Base-by-base conservation (phyloP, 2,888 invertebrate genomes). In the Scrobipalpa atriplicella region DNA sequence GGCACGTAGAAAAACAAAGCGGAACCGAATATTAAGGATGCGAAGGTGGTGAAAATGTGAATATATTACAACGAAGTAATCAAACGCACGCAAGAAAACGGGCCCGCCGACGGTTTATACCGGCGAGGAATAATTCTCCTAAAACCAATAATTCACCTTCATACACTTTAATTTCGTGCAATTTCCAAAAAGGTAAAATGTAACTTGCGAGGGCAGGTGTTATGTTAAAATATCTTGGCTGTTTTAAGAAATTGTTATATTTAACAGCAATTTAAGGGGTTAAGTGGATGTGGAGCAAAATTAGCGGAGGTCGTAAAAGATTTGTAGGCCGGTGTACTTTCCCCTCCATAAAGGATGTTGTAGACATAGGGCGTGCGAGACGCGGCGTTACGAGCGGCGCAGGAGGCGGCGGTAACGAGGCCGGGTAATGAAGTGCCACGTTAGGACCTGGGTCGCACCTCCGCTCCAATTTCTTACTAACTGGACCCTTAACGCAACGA, bases 41-140 rank as follows among this genome's bases (percentile, higher is more conserved):
- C 84, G 81, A 86, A 90, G 86, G 89, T 89, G 90, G 88, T 88
- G 89, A 89, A 90, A 91, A 91, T 89, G 84, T 87, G 87, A 91
- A 91, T 92, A 90, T 87, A 92, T 92, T 90, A 90, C 84, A 83
- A 78, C 80, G 71, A 78, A 75, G 82, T 88, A 91, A 90, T 91
- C 89, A 90, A 84, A 89, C 88, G 88, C 91, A 92, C 91, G 92
- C 92, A 84, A 89, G 84, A 82, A 80, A 83, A 79, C 82, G 82
- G 79, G 62, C 66, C 54, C 78, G 79, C 79, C 79, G 21, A 6
- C 38, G 80, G 79, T 78, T 78, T 79, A 82, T 79, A 81, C 79
- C 76, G 80, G 79, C 79, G 74, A 81, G 79, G 78, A 84, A 84
- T 85, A 85, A 83, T 85, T 85, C 85, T 85, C 80, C 78, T 82